Evolutionary conservation across 2,113 vertebrate genomes (phyloP).

Genomic region (Aldabrachelys gigantea): DNA sequence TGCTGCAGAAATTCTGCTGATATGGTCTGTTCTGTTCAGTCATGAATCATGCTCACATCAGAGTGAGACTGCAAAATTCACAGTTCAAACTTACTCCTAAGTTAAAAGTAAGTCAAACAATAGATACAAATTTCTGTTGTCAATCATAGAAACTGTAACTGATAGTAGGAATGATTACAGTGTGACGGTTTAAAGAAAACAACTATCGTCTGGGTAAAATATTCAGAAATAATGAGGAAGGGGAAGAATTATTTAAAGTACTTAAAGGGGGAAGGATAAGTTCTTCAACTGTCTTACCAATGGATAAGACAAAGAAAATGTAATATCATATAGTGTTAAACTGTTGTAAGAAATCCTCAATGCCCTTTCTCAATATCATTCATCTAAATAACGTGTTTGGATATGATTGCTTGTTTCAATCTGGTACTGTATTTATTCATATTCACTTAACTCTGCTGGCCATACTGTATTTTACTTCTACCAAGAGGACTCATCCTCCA

Average conservation of each 20-base stretch:
- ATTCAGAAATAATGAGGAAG: neutral
- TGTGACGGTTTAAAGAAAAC: no score
- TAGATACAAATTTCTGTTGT: neutral
- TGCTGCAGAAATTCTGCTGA: neutral
- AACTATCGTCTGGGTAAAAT: neutral
- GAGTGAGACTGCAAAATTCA: neutral
- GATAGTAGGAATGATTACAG: neutral
- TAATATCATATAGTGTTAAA: neutral
- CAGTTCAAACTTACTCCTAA: neutral
- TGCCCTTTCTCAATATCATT: neutral
- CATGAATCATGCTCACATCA: neutral
- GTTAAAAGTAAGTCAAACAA: neutral
- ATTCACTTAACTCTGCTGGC: neutral
- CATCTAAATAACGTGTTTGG: neutral
- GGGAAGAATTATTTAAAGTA: neutral
- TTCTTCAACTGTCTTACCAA: neutral
- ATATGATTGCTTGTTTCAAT: neutral
- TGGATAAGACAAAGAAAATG: neutral
- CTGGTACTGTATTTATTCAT: neutral
- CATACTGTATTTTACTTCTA: neutral
- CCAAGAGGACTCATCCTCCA: neutral
- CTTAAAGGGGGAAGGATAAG: neutral
- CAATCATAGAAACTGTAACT: neutral
- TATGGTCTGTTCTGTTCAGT: neutral
- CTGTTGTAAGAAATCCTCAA: neutral